Base-by-base conservation (phyloP, 2,888 invertebrate genomes). In the Scaptomyza tumidula region DNA sequence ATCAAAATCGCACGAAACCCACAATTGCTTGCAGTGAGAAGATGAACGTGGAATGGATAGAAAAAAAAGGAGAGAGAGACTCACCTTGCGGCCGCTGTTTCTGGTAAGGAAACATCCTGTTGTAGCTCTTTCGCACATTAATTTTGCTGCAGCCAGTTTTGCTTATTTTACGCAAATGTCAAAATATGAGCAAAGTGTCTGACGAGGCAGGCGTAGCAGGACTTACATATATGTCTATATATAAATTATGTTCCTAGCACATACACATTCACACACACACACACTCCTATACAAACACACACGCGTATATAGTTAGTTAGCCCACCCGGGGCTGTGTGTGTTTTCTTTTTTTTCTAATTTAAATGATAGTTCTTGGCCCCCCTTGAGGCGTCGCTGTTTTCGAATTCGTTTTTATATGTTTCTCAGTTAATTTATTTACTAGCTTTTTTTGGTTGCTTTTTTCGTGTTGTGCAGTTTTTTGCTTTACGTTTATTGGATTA, bases 91-190 rank as follows among this genome's bases (percentile, higher is more conserved):
- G 79, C 84, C 88, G 82, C 90, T 88, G 89, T 86, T 91, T 88
- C 91, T 90, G 80, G 89, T 92, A 74, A 91, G 95, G 93, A 95
- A 95, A 93, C 95, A 95, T 91, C 95, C 95, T 90, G 94, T 94
- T 92, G 94, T 94, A 93, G 94, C 94, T 93, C 94, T 94, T 93
- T 95, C 95, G 92, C 95, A 95, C 95, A 95, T 95, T 90, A 92
- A 92, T 80, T 88, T 90, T 57, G 83, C 75, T 76, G 85, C 82
- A 78, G 85, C 85, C 81, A 83, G 73, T 60, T 59, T 84, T 75
- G 63, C 60, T 48, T 31, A 64, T 65, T 65, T 62, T 55, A 45
- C 77, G 54, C 50, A 48, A 59, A 66, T 60, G 52, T 48, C 75
- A 39, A 62, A 69, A 72, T 54, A 69, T 39, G 60, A 62, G 24